These are phyloP conservation scores for Elmis aenea DNA, from an alignment of 2,888 invertebrate genomes.

Conservation along the genomic window DNA sequence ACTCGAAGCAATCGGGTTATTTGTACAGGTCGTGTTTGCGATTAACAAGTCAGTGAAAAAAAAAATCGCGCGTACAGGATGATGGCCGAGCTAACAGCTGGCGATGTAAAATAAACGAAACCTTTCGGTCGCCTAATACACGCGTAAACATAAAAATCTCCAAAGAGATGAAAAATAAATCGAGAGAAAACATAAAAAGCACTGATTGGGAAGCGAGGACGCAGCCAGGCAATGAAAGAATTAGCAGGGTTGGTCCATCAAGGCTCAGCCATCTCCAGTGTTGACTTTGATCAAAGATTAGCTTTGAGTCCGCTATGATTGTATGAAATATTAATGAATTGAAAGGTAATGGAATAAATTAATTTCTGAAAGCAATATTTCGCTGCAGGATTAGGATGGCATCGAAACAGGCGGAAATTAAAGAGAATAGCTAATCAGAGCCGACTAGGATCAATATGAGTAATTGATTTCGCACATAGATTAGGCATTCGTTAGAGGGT, in stretches of 20 bases:
- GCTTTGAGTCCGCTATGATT: slow-evolving; percentile 46
- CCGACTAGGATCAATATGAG: slow-evolving; percentile 32
- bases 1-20: too few species aligned
- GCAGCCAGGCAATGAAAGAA: slow-evolving; percentile 34
- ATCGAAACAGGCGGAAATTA: slow-evolving; percentile 45
- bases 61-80: too few species aligned
- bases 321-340: slow-evolving; percentile 52
- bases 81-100: too few species aligned
- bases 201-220: slow-evolving; percentile 29
- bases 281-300: slow-evolving; percentile 46
- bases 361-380: slow-evolving; percentile 52
- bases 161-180: slow-evolving; percentile 13
- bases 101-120: too few species aligned
- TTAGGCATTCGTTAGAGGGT: slow-evolving; percentile 21
- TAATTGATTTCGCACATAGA: slow-evolving; percentile 34
- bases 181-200: slow-evolving; percentile 31
- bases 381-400: slow-evolving; percentile 40
- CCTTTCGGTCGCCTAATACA: slow-evolving; percentile 3
- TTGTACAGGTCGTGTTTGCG: too few species aligned
- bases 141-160: slow-evolving; percentile 11
- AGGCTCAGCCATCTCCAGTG: slow-evolving; percentile 28
- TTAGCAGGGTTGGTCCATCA: slow-evolving; percentile 31
- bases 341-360: slow-evolving; percentile 54
- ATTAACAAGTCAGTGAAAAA: too few species aligned
- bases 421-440: slow-evolving; percentile 50